Evolutionary conservation across 2,113 vertebrate species (phyloP), one percentile per base, ranked within the genome.

Genomic region (Archilochus colubris): DNA sequence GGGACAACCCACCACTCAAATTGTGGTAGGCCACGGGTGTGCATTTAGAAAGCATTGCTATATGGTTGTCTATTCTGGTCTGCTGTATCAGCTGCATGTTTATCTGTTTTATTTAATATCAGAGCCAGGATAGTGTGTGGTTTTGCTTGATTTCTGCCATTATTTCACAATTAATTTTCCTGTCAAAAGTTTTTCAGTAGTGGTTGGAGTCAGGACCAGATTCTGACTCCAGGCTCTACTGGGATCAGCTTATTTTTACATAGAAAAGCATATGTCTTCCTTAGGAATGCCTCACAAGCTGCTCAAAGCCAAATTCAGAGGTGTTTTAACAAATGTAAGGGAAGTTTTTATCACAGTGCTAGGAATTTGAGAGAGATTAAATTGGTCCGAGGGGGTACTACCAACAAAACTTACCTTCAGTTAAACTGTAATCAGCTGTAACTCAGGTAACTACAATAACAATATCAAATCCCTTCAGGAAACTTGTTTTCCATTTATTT

Each of bases 21-120:
- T 2, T 61, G 6, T 17, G 46, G 46, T 25, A 38, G 64, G 30
- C 28, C 40, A 38, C 2, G 24, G 70, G 27, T 0, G 0, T 44
- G 13, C 24, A 25, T 40, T 76, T 36, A 72, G 66, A 79, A 43
- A 54, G 14, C 30, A 19, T 12, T 25, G 17, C 38, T 38, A 5
- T 11, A 11, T 9, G 14, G 10, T 38, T 44, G 20, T 84, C 33
- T 61, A 0, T 27, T 58, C 40, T 58, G 21, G 3, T 30, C 54
- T 68, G n/a, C 15, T 55, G 0, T 10, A 48, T 23, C 66, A 53
- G 46, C 28, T 33, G 23, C 20, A 43, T 3, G 8, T 89, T 67
- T 36, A n/a, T 12, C 23, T 68, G 30, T 6, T 82, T 75, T 51
- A 54, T 51, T 74, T 46, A 24, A 54, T 25, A 43, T 17, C 36